Evolutionary conservation across 2,113 vertebrate genomes (phyloP).

Genomic region (Pseudolaguvia tuberculata): DNA sequence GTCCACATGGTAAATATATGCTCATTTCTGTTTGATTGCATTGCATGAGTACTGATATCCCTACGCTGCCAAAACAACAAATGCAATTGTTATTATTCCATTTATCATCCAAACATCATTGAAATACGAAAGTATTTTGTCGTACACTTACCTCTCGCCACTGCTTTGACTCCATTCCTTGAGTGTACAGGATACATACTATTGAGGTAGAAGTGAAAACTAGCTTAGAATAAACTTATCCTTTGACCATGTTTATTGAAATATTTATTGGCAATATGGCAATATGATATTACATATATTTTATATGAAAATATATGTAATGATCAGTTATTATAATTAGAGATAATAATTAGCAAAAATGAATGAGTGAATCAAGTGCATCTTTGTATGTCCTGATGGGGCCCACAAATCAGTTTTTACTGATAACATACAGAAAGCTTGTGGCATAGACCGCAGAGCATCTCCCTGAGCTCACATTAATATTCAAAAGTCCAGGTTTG

Average conservation of each 20-base stretch:
- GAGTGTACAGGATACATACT: conserved; percentile 94
- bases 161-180: conserved; percentile 84
- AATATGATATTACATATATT: too few species aligned
- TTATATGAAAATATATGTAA: too few species aligned
- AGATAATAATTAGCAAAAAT: background rate
- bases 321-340: background rate
- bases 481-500: conserved; percentile 59
- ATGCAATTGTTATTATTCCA: background rate
- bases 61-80: background rate
- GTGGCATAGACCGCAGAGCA: conserved; percentile 15
- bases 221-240: too few species aligned
- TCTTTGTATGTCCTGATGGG: conserved; percentile 7
- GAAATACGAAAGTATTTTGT: too few species aligned
- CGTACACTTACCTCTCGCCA: conserved; percentile 85
- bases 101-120: too few species aligned
- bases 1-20: too few species aligned
- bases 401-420: conserved; percentile 11
- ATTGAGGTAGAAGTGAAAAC: conserved; percentile 22
- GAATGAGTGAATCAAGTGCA: background rate
- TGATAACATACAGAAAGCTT: conserved; percentile 19
- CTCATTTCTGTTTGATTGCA: too few species aligned
- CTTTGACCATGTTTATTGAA: background rate
- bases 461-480: conserved; percentile 57
- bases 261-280: background rate
- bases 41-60: too few species aligned